Conservation (phyloP, 2,888 invertebrate species). For the Eremobia ochroleuca region DNA sequence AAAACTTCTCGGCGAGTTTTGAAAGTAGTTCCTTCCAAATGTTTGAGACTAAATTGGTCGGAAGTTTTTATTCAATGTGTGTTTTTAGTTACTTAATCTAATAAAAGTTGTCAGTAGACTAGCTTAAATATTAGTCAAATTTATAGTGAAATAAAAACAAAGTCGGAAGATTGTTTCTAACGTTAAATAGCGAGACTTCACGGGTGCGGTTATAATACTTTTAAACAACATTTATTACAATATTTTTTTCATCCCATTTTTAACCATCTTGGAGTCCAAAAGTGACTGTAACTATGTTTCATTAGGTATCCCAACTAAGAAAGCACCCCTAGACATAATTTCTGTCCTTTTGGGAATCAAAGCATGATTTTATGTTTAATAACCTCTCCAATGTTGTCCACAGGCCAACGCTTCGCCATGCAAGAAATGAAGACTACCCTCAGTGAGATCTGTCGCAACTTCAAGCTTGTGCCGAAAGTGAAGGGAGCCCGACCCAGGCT, state of each 20-base stretch:
- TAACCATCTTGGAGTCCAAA: neutral
- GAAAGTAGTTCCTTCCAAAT: neutral
- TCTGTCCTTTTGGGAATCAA: neutral
- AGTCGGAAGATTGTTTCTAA: neutral
- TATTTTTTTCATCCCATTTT: too few species aligned
- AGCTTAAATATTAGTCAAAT: too few species aligned
- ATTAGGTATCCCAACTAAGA: neutral
- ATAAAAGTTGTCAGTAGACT: neutral
- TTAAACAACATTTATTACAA: neutral
- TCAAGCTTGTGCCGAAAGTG: conserved; percentile 86
- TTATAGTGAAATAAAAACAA: too few species aligned
- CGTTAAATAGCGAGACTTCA: neutral
- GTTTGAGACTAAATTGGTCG: neutral
- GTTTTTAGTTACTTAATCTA: neutral
- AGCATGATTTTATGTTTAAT: neutral
- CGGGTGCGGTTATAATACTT: neutral
- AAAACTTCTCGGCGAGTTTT: neutral
- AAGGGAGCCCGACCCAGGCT: conserved; percentile 84
- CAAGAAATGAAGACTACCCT: conserved; percentile 92
- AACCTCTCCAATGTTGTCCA: neutral
- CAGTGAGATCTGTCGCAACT: conserved; percentile 89
- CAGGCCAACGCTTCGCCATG: conserved; percentile 93
- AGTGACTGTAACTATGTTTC: neutral
- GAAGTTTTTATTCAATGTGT: neutral
- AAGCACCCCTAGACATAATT: neutral